Conservation (phyloP, 2,888 invertebrate species). For the Melikaiella ostensackeni region DNA sequence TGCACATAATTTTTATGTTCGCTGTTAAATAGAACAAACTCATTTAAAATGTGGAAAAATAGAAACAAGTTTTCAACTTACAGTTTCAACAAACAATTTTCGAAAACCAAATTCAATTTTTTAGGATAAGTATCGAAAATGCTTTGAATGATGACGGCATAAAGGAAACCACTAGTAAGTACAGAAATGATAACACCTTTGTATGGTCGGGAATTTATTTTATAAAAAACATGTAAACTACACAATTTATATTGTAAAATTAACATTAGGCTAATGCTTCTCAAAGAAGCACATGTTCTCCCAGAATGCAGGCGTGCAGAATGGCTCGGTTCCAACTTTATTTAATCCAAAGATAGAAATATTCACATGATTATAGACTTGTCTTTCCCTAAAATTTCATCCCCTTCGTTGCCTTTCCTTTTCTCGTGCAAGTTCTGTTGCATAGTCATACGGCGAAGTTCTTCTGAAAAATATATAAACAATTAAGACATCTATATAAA, state of each 20-base stretch:
- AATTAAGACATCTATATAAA: neutral
- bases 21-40: no score
- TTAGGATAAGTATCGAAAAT: no score
- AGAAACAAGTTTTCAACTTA: no score
- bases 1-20: no score
- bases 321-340: slow-evolving; percentile 71
- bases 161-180: no score
- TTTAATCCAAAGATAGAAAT: slow-evolving; percentile 43
- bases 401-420: slow-evolving; percentile 75
- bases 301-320: slow-evolving; percentile 49
- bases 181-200: neutral
- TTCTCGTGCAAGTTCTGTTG: slow-evolving; percentile 74
- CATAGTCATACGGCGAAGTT: slow-evolving; percentile 72
- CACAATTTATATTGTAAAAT: slow-evolving; percentile 67
- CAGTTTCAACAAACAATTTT: no score
- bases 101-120: no score
- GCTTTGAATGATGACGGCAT: no score
- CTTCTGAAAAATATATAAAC: slow-evolving; percentile 60
- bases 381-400: slow-evolving; percentile 55
- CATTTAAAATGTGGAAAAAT: no score
- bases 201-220: slow-evolving; percentile 51
- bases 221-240: slow-evolving; percentile 75
- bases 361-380: slow-evolving; percentile 46
- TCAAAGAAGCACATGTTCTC: slow-evolving; percentile 40
- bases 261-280: slow-evolving; percentile 64